phyloP scores from a whole-genome alignment of 2,797 vertebrate species.

The Spinus pinus region DNA sequence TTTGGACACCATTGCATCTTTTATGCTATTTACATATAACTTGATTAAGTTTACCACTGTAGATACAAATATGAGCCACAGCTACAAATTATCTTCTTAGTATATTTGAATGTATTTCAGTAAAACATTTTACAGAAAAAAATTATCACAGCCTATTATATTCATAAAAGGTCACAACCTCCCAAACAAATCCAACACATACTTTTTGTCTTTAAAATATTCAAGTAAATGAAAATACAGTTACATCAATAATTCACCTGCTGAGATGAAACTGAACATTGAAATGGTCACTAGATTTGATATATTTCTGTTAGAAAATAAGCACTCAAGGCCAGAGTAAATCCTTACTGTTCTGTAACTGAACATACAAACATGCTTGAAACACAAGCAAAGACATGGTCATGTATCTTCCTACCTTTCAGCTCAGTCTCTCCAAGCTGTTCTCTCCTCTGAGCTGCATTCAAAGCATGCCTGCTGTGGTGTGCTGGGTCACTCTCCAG shows the following conservation, averaged over 20 bases:
- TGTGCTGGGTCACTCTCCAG: constrained; percentile 60
- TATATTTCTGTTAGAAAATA: neutral
- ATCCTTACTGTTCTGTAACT: neutral
- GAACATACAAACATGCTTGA: neutral
- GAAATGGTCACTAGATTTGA: neutral
- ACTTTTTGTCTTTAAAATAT: neutral
- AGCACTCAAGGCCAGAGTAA: neutral
- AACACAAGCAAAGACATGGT: neutral
- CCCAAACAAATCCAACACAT: neutral
- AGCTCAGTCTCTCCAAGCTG: constrained; percentile 83
- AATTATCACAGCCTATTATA: neutral
- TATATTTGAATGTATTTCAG: neutral
- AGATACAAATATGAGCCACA: neutral
- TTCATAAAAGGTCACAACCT: neutral
- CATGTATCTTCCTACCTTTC: constrained; percentile 71
- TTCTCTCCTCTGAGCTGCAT: constrained; percentile 80
- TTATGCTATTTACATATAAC: neutral
- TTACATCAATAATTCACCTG: neutral
- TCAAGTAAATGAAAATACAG: neutral
- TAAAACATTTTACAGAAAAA: neutral
- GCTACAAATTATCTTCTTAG: neutral
- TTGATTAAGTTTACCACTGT: neutral
- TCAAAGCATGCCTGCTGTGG: constrained; percentile 82
- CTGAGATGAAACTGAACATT: neutral
- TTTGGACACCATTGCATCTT: neutral